phyloP scores from a whole-genome alignment of 1,140 invertebrate genomes.

The Drosophila pandora region DNA sequence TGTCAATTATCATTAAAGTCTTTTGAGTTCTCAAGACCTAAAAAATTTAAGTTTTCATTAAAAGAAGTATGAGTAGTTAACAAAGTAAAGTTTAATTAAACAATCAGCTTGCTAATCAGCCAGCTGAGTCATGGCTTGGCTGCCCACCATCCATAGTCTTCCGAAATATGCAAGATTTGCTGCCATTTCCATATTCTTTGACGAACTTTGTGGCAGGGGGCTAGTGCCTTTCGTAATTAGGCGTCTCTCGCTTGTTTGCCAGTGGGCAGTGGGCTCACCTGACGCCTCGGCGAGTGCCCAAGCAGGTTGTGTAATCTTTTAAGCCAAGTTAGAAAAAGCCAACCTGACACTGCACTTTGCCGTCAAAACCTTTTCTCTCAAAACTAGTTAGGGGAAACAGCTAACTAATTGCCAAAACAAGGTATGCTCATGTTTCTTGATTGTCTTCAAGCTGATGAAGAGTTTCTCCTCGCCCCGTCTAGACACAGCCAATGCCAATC shows the following conservation, averaged over 20 bases:
- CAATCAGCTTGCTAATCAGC: constrained; percentile 3
- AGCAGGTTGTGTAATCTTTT: constrained; percentile 43
- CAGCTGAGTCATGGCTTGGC: constrained; percentile 28
- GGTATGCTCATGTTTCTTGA: background rate
- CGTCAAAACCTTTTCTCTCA: background rate
- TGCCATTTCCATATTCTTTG: constrained; percentile 35
- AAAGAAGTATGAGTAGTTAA: constrained; percentile 18
- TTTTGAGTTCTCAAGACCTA: constrained; percentile 12
- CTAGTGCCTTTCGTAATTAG: constrained; percentile 45
- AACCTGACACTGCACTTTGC: constrained; percentile 41
- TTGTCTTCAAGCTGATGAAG: background rate
- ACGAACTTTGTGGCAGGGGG: constrained; percentile 4
- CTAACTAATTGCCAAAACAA: background rate
- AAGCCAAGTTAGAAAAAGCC: constrained; percentile 9
- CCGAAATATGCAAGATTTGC: constrained; percentile 34
- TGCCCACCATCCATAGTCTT: constrained; percentile 4
- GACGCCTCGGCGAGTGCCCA: constrained; percentile 32
- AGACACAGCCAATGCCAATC: constrained; percentile 43
- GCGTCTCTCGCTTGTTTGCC: constrained; percentile 43
- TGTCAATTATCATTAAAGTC: constrained; percentile 47
- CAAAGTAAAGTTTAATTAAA: constrained; percentile 30
- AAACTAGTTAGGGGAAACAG: too few species aligned
- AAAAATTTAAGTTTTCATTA: constrained; percentile 19
- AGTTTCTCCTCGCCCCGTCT: constrained; percentile 35
- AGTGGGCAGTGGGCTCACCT: constrained; percentile 36